Percentiles rank a stretch among this genome's conserved stretches.
phyloP scores from a whole-genome alignment of 2,113 vertebrate genomes.

The Labrus mixtus region DNA sequence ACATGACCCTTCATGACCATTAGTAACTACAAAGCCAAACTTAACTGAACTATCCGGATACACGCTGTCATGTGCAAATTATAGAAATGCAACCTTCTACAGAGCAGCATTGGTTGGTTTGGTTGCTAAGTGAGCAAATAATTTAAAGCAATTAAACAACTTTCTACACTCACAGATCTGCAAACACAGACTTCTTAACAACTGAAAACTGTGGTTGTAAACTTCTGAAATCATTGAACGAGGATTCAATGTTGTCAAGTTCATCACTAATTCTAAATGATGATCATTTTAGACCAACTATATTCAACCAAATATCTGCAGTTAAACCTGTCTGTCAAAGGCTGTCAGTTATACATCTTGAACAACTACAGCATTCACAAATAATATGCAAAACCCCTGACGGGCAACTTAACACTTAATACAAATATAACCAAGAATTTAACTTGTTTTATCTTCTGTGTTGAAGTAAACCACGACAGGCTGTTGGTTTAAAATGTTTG shows the following conservation, averaged over 20 bases:
- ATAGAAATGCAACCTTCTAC: not conserved
- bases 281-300: not conserved
- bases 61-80: not conserved
- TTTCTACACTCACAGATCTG: not conserved
- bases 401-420: too few relatives aligned
- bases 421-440: too few relatives aligned
- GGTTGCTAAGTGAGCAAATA: not conserved
- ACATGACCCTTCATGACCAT: not conserved
- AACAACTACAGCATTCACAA: not conserved
- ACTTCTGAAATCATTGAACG: too few relatives aligned
- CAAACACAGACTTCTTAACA: not conserved
- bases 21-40: not conserved
- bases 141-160: not conserved
- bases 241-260: too few relatives aligned
- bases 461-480: too few relatives aligned
- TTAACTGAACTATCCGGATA: constrained; percentile 14
- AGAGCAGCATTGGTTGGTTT: not conserved
- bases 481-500: too few relatives aligned
- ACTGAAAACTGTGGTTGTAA: too few relatives aligned
- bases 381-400: not conserved
- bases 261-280: not conserved
- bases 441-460: too few relatives aligned
- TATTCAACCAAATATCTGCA: too few relatives aligned
- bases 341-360: not conserved
- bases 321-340: not conserved